These are phyloP conservation scores for Danaus melanippus DNA, from an alignment of 1,140 invertebrate genomes.

Conservation along the genomic window DNA sequence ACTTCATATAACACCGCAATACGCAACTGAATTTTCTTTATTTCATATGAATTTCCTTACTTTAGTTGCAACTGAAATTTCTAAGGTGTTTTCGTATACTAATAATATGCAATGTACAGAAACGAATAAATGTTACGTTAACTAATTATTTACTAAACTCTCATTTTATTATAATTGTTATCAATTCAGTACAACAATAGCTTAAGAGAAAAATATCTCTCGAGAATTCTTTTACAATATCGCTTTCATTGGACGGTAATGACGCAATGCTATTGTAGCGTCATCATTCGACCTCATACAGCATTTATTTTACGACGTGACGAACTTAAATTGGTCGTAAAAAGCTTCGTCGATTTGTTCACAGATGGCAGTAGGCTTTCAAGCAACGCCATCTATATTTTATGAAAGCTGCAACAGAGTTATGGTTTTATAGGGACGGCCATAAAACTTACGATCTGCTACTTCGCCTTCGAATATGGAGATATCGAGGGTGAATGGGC, in stretches of 20 bases:
- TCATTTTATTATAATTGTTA: too few relatives aligned
- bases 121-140: too few relatives aligned
- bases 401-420: constrained; percentile 26
- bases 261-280: constrained; percentile 48
- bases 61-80: too few relatives aligned
- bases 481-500: constrained; percentile 64
- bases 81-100: too few relatives aligned
- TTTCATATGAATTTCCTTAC: constrained; percentile 1
- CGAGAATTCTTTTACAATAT: too few relatives aligned
- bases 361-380: constrained; percentile 60
- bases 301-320: constrained; percentile 60
- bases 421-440: constrained; percentile 64
- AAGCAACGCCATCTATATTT: constrained; percentile 56
- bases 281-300: constrained; percentile 56
- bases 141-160: too few relatives aligned
- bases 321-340: constrained; percentile 61
- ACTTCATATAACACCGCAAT: constrained; percentile 46
- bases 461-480: constrained; percentile 59
- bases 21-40: constrained; percentile 37
- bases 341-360: constrained; percentile 51
- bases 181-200: too few relatives aligned
- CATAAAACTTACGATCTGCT: constrained; percentile 69
- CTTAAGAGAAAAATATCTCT: too few relatives aligned
- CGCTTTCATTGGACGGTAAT: too few relatives aligned
- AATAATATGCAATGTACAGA: too few relatives aligned